Conservation (phyloP, 1,140 invertebrate genomes). For the Eufriesea mexicana region DNA sequence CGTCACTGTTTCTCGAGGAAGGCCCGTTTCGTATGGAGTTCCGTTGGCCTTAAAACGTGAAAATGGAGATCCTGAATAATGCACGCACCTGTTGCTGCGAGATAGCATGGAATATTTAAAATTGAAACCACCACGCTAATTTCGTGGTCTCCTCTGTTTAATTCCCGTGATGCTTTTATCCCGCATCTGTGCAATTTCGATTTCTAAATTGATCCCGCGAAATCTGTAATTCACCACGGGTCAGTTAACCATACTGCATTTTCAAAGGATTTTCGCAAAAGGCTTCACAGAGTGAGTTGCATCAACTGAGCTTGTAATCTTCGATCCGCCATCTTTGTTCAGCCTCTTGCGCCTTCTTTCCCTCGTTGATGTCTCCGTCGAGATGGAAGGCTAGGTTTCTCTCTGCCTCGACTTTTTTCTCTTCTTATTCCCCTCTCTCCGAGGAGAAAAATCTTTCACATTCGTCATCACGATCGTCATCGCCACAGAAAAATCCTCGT, state of each 20-base stretch:
- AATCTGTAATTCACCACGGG: neutral
- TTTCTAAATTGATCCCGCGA: neutral
- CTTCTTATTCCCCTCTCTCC: neutral
- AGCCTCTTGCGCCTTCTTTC: neutral
- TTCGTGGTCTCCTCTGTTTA: neutral
- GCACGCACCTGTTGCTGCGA: neutral
- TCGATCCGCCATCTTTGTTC: neutral
- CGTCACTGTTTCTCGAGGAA: neutral
- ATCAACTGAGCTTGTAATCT: neutral
- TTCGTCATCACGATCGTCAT: conserved; percentile 40
- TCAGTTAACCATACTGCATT: no score
- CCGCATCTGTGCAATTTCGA: no score
- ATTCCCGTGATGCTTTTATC: neutral
- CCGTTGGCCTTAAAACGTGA: neutral
- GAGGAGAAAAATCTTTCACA: neutral
- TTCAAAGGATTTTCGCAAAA: no score
- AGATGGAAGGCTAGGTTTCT: neutral
- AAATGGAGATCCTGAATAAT: neutral
- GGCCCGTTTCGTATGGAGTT: neutral
- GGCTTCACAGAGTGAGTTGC: no score
- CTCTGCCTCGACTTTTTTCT: neutral
- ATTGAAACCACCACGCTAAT: neutral
- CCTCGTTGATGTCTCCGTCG: neutral
- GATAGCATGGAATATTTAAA: conserved; percentile 2
- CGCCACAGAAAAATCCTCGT: conserved; percentile 34